Conservation (phyloP, 1,140 invertebrate genomes). For the Harlomillsia oculata region DNA sequence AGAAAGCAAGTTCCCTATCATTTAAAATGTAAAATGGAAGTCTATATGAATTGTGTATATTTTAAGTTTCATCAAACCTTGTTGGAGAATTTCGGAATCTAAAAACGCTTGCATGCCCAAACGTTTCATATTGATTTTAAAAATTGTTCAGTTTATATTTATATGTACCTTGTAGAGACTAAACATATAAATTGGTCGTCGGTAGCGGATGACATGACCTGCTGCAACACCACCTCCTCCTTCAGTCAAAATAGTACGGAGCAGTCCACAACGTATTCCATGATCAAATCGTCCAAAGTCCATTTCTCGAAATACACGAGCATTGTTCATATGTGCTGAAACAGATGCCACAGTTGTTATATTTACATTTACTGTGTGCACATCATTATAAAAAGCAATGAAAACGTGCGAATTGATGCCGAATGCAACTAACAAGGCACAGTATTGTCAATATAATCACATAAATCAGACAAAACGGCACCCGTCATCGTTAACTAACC, state of each 20-base stretch:
- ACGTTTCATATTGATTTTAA: not conserved
- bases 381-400: too few relatives aligned
- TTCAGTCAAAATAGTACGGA: constrained; percentile 51
- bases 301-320: constrained; percentile 64
- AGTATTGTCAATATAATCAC: too few relatives aligned
- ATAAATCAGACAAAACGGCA: too few relatives aligned
- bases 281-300: constrained; percentile 67
- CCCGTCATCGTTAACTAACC: too few relatives aligned
- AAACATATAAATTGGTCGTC: constrained; percentile 62
- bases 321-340: constrained; percentile 82
- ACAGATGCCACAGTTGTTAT: too few relatives aligned
- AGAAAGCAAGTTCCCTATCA: too few relatives aligned
- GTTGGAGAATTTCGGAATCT: not conserved
- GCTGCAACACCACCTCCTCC: constrained; percentile 52
- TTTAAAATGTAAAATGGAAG: too few relatives aligned
- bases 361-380: not conserved
- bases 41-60: not conserved
- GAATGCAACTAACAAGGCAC: too few relatives aligned
- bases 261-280: not conserved
- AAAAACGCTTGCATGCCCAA: not conserved
- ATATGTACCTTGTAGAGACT: constrained; percentile 52
- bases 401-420: too few relatives aligned
- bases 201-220: constrained; percentile 60
- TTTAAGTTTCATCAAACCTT: not conserved
- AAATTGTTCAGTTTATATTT: not conserved